These are phyloP conservation scores for Neopipo cinnamomea DNA, from an alignment of 2,113 vertebrate species.

Conservation along the genomic window DNA sequence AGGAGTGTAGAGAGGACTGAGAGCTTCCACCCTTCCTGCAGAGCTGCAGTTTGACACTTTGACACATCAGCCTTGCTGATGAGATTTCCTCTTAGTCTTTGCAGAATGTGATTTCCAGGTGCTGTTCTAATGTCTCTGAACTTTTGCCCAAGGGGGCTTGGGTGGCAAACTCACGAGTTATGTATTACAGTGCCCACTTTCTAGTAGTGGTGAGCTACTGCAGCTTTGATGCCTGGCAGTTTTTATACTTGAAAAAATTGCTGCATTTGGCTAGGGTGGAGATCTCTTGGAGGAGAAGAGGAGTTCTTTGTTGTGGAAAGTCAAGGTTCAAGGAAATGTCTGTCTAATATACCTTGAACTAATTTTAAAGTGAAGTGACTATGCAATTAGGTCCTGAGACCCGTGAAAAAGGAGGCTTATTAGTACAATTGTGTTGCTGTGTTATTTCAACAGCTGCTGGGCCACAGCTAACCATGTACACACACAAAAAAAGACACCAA, in stretches of 20 bases:
- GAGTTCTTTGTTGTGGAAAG: not conserved
- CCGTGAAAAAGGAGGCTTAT: not conserved
- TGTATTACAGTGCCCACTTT: not conserved
- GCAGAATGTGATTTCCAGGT: not conserved
- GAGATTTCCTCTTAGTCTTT: not conserved
- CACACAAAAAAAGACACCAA: not conserved
- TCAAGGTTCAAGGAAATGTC: not conserved
- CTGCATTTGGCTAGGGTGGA: not conserved
- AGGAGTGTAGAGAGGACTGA: not conserved
- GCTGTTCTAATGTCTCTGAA: not conserved
- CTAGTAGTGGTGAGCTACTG: not conserved
- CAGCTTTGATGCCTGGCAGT: not conserved
- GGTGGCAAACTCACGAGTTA: not conserved
- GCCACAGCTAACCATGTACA: accelerated
- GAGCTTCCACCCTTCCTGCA: not conserved
- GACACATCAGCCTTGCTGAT: not conserved
- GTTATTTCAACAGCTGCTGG: not conserved
- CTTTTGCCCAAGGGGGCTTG: not conserved
- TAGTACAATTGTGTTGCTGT: not conserved
- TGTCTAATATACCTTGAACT: not conserved
- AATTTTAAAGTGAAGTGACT: not conserved
- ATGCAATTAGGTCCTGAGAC: not conserved
- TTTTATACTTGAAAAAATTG: not conserved
- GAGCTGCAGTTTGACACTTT: not conserved
- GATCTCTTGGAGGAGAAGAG: not conserved